These are phyloP conservation scores for Leptodactylus fallax DNA, from an alignment of 2,797 vertebrate genomes.

Conservation along the genomic window DNA sequence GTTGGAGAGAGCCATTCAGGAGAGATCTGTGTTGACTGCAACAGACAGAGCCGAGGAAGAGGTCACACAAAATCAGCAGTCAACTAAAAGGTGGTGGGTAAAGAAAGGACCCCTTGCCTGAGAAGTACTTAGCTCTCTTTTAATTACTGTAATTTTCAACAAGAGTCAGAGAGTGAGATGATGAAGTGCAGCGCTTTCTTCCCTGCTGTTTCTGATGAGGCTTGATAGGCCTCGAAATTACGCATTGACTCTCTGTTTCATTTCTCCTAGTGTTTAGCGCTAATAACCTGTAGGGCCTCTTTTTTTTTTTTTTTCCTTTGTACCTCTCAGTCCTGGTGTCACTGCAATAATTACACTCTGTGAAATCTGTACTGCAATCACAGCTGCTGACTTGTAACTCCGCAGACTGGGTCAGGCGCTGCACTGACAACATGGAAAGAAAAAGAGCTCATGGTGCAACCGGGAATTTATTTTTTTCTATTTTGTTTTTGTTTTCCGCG, in stretches of 20 bases:
- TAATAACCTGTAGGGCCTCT: constrained; percentile 95
- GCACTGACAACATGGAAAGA: constrained; percentile 66
- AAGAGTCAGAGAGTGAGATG: constrained; percentile 98
- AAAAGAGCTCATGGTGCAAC: constrained; percentile 74
- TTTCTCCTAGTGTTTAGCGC: constrained; percentile 97
- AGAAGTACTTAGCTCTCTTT: constrained; percentile 93
- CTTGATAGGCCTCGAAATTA: constrained; percentile 97
- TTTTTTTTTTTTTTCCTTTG: constrained; percentile 81
- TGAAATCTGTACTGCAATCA: constrained; percentile 95
- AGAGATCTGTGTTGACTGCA: constrained; percentile 85
- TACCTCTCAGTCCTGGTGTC: constrained; percentile 88
- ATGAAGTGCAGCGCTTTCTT: constrained; percentile 95
- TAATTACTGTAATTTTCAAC: constrained; percentile 99
- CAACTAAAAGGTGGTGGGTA: constrained; percentile 89
- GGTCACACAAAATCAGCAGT: constrained; percentile 88
- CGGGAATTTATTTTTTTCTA: constrained; percentile 35
- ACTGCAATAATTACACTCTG: constrained; percentile 97
- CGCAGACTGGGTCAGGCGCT: constrained; percentile 83
- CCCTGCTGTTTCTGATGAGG: constrained; percentile 97
- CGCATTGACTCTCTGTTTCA: constrained; percentile 94
- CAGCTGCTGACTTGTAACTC: constrained; percentile 94
- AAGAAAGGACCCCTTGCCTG: constrained; percentile 89
- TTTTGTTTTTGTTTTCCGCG: constrained; percentile 67
- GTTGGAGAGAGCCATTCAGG: constrained; percentile 84
- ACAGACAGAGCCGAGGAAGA: constrained; percentile 86